These are phyloP conservation scores for Rhaphigaster nebulosa DNA, from an alignment of 2,888 invertebrate genomes.

Conservation along the genomic window DNA sequence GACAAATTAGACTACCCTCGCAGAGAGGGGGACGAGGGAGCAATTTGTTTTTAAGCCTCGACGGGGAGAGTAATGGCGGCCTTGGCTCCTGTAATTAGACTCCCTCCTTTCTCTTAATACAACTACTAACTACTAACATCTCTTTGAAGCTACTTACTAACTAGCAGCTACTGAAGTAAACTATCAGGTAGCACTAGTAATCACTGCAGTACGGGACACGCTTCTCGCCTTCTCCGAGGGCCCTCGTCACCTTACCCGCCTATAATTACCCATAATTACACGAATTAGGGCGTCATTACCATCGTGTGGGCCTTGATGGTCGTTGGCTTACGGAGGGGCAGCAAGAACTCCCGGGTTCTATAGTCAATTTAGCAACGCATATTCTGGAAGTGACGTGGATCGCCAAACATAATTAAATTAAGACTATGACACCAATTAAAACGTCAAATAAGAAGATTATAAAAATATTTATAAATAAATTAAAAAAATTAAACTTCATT, in stretches of 20 bases:
- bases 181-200: conserved; percentile 29
- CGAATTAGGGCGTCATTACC: neutral
- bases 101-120: conserved; percentile 31
- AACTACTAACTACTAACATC: conserved; percentile 39
- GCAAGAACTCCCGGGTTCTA: neutral
- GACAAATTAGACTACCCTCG: conserved; percentile 54
- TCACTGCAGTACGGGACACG: neutral
- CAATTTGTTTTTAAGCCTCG: conserved; percentile 56
- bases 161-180: conserved; percentile 4
- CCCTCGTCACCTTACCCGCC: neutral
- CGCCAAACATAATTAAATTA: no score
- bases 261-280: conserved; percentile 6
- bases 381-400: no score
- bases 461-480: no score
- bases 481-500: no score
- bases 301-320: neutral
- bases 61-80: conserved; percentile 42
- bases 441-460: no score
- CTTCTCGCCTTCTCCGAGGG: conserved; percentile 1
- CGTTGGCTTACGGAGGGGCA: neutral
- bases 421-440: no score
- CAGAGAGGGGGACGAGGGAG: neutral
- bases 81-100: conserved; percentile 32
- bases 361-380: neutral
- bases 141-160: conserved; percentile 36